Evolutionary conservation across 2,113 vertebrate species (phyloP), one percentile per base, ranked within the genome.

Genomic region (Dasypus novemcinctus): DNA sequence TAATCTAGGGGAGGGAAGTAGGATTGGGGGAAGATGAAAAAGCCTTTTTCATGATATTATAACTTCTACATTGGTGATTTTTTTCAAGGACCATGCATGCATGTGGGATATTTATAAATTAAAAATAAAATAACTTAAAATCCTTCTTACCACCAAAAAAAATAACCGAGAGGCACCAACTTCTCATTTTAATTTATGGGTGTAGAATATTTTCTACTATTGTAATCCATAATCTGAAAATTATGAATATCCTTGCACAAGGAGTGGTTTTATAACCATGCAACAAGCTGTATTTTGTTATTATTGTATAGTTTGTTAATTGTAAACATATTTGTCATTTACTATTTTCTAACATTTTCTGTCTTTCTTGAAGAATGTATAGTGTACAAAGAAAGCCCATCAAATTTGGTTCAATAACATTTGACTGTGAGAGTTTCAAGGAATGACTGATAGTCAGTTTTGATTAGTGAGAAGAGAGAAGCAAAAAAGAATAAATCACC

Each of bases 381-480:
- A 14, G 33, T 57, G 38, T 43, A 79, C 46, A 92, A 92, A 90
- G 46, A 63, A 90, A 61, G 90, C 76, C 33, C 92, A 81, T 88
- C 72, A 81, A 66, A 78, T 38, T 27, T 92, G 68, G 36, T 74
- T 81, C 27, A 85, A 49, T 5, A 68, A 49, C 49, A 57, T 94
- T 61, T 96, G 78, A 31, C 49, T 88, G 43, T 75, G 31, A 75
- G 38, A 36, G 5, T 82, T 69, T 83, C 57, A 86, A 78, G 31
- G 25, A 90, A 71, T 85, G 69, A 66, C 80, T 92, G 49, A 69
- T 81, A 81, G 89, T 93, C 33, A 83, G 41, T 92, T 92, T 83
- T 95, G 63, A 92, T 82, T 86, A 85, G 59, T 75, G 46, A 92
- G 80, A 95, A 78, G 80, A 59, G 68, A 89, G 72, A 93, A 74